A percentile compares a stretch with the other conserved stretches of the same genome.
phyloP scores from a whole-genome alignment of 2,888 invertebrate species.

The Trimorus sp. region DNA sequence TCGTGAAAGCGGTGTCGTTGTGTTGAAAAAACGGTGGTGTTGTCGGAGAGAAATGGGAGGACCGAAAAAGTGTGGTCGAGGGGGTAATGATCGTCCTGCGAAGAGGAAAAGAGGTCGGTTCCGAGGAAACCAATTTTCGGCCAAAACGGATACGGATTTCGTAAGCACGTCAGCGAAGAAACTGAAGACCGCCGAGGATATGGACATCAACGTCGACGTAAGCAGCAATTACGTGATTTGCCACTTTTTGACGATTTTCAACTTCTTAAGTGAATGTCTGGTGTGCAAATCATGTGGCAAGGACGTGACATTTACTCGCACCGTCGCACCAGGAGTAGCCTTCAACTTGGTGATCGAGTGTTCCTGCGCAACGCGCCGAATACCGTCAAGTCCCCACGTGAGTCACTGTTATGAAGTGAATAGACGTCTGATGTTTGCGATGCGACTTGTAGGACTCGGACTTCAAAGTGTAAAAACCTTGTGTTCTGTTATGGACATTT shows the following conservation, averaged over 20 bases:
- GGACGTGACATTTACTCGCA: conserved; percentile 28
- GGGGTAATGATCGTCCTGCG: background rate
- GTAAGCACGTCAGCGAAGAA: conserved; percentile 21
- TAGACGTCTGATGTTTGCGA: conserved; percentile 67
- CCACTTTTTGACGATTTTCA: conserved; percentile 14
- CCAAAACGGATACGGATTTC: background rate
- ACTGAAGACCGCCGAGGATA: conserved; percentile 8
- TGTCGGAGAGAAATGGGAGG: conserved; percentile 2
- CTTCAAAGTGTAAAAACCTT: conserved; percentile 21
- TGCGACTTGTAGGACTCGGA: conserved; percentile 66
- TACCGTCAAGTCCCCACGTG: conserved; percentile 63
- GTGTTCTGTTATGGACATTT: conserved; percentile 20
- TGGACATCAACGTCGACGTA: conserved; percentile 1
- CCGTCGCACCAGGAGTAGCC: conserved; percentile 58
- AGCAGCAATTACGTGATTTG: conserved; percentile 21
- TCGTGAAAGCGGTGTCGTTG: background rate
- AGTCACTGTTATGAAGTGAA: conserved; percentile 67
- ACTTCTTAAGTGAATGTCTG: conserved; percentile 23
- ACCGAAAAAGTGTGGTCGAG: conserved; percentile 13
- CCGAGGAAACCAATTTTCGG: conserved; percentile 5
- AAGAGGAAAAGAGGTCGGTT: background rate
- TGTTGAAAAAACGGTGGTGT: conserved; percentile 2
- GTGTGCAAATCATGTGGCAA: conserved; percentile 33
- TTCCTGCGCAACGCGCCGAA: conserved; percentile 57
- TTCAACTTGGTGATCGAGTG: conserved; percentile 66